Conservation (phyloP, 1,140 invertebrate species). For the Akabosia matsudoensis region DNA sequence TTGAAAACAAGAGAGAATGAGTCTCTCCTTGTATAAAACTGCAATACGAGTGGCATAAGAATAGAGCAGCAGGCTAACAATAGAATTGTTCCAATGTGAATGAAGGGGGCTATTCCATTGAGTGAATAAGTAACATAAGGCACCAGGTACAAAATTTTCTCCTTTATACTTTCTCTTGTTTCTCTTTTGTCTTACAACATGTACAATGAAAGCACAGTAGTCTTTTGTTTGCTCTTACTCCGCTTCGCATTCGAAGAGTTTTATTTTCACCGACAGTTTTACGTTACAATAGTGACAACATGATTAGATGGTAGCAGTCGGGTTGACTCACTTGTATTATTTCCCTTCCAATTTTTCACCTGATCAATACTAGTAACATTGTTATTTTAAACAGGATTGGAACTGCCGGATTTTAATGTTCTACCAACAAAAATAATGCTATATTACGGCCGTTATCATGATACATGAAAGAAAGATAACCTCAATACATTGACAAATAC, state of each 20-base stretch:
- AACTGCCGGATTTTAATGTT: background rate
- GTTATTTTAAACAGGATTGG: background rate
- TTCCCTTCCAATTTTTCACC: background rate
- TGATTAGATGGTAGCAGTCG: background rate
- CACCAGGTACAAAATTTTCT: background rate
- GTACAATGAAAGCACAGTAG: too few species aligned
- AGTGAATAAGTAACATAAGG: background rate
- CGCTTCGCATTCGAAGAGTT: background rate
- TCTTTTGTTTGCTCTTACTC: background rate
- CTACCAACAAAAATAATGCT: background rate
- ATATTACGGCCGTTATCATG: background rate
- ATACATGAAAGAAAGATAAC: background rate
- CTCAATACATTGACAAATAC: too few species aligned
- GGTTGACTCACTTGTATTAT: background rate
- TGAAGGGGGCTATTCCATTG: too few species aligned
- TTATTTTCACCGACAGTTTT: background rate
- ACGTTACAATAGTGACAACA: background rate
- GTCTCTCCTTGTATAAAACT: too few species aligned
- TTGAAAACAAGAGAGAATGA: too few species aligned
- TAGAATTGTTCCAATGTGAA: background rate
- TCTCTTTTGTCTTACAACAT: too few species aligned
- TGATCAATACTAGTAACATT: background rate
- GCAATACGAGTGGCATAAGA: background rate
- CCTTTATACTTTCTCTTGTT: background rate
- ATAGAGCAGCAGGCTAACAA: too few species aligned